Evolutionary conservation across 2,113 vertebrate species (phyloP).

Genomic region (Lophura nycthemera): DNA sequence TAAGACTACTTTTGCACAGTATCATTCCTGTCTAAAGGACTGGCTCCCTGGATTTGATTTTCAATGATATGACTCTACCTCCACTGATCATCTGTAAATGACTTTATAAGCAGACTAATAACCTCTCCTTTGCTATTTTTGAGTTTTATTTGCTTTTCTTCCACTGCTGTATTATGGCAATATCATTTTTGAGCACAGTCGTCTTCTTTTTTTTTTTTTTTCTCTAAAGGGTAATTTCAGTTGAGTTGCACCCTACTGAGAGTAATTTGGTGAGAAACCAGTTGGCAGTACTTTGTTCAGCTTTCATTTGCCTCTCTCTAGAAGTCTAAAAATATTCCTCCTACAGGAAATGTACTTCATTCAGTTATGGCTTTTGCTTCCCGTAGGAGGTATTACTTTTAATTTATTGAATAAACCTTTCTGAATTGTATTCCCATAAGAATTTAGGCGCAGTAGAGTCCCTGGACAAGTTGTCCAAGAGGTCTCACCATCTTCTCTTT

Average conservation of each 20-base stretch:
- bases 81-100: not conserved
- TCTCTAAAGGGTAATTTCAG: constrained; percentile 44
- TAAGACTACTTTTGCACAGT: not conserved
- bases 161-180: not conserved
- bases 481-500: constrained; percentile 37
- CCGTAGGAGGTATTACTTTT: constrained; percentile 64
- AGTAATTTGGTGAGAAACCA: constrained; percentile 51
- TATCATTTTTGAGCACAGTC: not conserved
- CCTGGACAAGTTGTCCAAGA: constrained; percentile 18
- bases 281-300: constrained; percentile 4
- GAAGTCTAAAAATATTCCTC: constrained; percentile 67
- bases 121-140: constrained; percentile 40
- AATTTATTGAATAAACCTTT: constrained; percentile 71
- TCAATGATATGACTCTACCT: not conserved
- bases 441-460: constrained; percentile 6
- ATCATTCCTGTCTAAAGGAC: not conserved
- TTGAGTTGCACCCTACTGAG: constrained; percentile 39
- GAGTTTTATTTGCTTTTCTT: constrained; percentile 37
- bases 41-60: not conserved
- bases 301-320: constrained; percentile 48
- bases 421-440: constrained; percentile 23
- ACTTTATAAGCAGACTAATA: not conserved
- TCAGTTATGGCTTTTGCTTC: constrained; percentile 65
- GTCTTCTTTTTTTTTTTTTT: not conserved
- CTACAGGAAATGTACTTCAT: constrained; percentile 73